Percentiles rank a stretch among this genome's conserved stretches.
Conservation (phyloP, 2,888 invertebrate species). For the Mallateleia sp. region DNA sequence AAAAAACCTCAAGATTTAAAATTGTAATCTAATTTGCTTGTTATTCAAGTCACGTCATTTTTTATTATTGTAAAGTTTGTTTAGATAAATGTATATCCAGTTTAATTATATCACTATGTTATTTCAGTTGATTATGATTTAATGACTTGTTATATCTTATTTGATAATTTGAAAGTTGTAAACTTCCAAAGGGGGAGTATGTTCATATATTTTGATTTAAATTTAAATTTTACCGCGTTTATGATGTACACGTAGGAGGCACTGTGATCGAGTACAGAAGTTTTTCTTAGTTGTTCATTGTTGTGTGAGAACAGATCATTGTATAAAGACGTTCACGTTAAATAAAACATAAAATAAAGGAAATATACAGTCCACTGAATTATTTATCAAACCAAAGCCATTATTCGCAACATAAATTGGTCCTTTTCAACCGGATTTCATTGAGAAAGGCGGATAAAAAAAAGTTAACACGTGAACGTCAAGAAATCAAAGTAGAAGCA, state of each 20-base stretch:
- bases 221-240: not conserved
- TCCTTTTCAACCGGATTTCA: no score
- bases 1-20: not conserved
- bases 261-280: not conserved
- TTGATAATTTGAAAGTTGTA: not conserved
- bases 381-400: no score
- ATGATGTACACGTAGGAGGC: not conserved
- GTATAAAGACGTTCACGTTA: no score
- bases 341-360: no score
- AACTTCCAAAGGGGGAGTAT: not conserved
- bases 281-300: not conserved
- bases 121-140: no score
- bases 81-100: not conserved
- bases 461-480: not conserved
- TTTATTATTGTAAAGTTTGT: not conserved
- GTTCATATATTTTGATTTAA: not conserved
- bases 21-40: not conserved
- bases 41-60: not conserved
- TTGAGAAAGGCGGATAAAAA: no score
- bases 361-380: no score
- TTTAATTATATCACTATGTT: not conserved
- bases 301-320: no score
- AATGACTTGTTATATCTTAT: not conserved
- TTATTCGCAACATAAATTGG: no score
- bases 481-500: not conserved